Evolutionary conservation across 2,113 vertebrate species (phyloP).

Genomic region (Parus major): DNA sequence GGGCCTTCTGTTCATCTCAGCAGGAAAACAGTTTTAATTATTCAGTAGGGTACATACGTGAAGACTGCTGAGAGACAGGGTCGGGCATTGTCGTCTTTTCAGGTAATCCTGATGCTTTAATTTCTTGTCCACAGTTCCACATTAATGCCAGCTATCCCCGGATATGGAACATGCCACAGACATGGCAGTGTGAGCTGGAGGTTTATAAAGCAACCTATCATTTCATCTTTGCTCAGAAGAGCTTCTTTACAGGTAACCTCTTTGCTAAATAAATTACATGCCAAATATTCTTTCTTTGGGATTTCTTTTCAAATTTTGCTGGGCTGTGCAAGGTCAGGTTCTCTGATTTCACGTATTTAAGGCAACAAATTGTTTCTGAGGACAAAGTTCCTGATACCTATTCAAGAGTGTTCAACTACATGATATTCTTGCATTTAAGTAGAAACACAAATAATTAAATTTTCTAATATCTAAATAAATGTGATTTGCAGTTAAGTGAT

Average conservation of each 20-base stretch:
- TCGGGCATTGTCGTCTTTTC: neutral
- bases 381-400: neutral
- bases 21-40: constrained; percentile 65
- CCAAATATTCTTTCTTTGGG: neutral
- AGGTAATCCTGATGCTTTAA: constrained; percentile 33
- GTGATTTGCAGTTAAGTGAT: neutral
- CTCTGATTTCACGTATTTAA: neutral
- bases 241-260: constrained; percentile 92
- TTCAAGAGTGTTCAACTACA: neutral
- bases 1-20: constrained; percentile 58
- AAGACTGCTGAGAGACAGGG: constrained; percentile 32
- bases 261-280: neutral
- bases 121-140: constrained; percentile 84
- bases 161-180: constrained; percentile 97
- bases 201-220: constrained; percentile 99
- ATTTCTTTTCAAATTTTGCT: neutral
- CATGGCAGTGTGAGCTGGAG: constrained; percentile 96
- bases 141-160: constrained; percentile 93
- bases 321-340: neutral
- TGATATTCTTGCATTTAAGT: neutral
- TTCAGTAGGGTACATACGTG: constrained; percentile 10
- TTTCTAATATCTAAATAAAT: neutral
- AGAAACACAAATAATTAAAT: neutral
- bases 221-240: constrained; percentile 98
- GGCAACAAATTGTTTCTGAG: neutral